A percentile compares a stretch with the other conserved stretches of the same genome.
Evolutionary conservation across 2,113 vertebrate species (phyloP).

Genomic region (Cebidichthys violaceus): DNA sequence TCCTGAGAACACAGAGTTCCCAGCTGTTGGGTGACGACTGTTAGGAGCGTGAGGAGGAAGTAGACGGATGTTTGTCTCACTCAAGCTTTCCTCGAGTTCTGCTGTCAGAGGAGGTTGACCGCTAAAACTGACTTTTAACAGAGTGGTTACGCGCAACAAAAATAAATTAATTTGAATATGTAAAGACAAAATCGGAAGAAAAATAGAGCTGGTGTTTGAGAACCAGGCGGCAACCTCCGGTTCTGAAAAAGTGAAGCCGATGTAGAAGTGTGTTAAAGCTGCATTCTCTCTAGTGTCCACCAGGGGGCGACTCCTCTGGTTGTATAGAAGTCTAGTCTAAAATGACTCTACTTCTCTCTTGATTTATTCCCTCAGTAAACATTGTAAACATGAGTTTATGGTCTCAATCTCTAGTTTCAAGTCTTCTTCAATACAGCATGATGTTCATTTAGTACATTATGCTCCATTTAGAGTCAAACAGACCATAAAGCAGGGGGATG

Average conservation of each 20-base stretch:
- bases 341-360: too few relatives aligned
- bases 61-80: constrained; percentile 37
- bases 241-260: not conserved
- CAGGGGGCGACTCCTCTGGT: not conserved
- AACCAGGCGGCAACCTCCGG: too few relatives aligned
- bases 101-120: not conserved
- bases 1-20: constrained; percentile 28
- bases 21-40: constrained; percentile 33
- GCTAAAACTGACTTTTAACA: not conserved
- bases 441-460: too few relatives aligned
- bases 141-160: too few relatives aligned
- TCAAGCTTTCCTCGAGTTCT: constrained; percentile 8
- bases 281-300: not conserved
- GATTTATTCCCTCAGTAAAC: too few relatives aligned
- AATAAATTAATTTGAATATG: not conserved
- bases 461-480: too few relatives aligned
- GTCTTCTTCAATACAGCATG: too few relatives aligned
- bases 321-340: not conserved
- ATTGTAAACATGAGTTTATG: too few relatives aligned
- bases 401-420: too few relatives aligned
- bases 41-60: constrained; percentile 28
- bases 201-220: not conserved
- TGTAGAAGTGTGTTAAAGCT: not conserved
- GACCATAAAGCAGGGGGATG: too few relatives aligned
- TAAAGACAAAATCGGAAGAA: not conserved